Evolutionary conservation across 2,888 invertebrate genomes (phyloP), one percentile per base, ranked within the genome.

Genomic region (Hirtodrosophila alboralis): DNA sequence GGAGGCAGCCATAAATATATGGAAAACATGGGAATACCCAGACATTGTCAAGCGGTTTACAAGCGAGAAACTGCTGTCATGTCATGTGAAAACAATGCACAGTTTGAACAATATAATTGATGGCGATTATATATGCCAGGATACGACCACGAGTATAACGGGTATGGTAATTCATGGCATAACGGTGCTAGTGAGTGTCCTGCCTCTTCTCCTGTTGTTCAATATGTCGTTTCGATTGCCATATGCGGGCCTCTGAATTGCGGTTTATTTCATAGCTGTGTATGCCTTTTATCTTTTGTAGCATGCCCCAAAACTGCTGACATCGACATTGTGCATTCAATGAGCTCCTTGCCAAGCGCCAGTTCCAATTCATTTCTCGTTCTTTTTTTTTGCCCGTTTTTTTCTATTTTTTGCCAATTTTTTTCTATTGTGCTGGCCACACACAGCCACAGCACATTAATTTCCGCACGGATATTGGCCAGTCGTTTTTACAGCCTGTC

Each of bases 381-480:
- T 36, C 41, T 34, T 28, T 30, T 40, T 53, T 77, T 63, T 59
- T 58, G 60, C 59, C 51, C 36, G 45, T 49, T 23, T 9, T 26
- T 27, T 47, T 36, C 41, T 30, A 16, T 27, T 40, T 57, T 51
- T 53, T 34, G 45, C 10, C n/a, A 5, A 4, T n/a, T 31, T 38
- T 62, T 49, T 13, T 33, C 37, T 23, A 53, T 54, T 71, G 56
- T 61, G 30, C 52, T 54, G 40, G 43, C 27, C 41, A 31, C 53
- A 60, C 54, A 41, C 45, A 68, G 73, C 69, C 77, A 73, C 77
- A 76, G 81, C 66, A 80, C 86, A 84, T 84, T 86, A 84, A 80
- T 80, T 80, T 80, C 79, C 86, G 86, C 54, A 61, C 69, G 86
- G 86, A 80, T 86, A 80, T 80, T 80, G 79, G 77, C 86, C 75